Evolutionary conservation across 2,113 vertebrate genomes (phyloP).

Genomic region (Lontra canadensis): DNA sequence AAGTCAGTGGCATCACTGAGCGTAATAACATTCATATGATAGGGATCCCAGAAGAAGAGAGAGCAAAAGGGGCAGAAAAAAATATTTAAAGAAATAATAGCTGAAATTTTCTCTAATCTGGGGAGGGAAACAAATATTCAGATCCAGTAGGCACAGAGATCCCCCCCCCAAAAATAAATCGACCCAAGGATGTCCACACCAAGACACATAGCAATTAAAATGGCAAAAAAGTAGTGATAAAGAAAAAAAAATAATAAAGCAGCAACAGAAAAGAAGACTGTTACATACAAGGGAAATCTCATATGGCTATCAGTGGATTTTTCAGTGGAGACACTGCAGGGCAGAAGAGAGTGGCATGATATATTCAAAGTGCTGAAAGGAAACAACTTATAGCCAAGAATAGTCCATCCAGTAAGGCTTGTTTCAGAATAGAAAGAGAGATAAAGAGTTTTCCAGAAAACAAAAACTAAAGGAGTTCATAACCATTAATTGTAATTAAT

Average conservation of each 20-base stretch:
- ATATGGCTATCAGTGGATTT: background rate
- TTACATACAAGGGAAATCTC: background rate
- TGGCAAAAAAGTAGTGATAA: background rate
- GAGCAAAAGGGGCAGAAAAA: background rate
- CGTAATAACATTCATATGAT: background rate
- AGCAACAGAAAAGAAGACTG: background rate
- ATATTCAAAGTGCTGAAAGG: background rate
- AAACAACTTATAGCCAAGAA: background rate
- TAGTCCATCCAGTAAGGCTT: background rate
- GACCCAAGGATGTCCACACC: background rate
- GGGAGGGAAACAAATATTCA: background rate
- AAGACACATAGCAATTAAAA: background rate
- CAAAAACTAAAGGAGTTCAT: background rate
- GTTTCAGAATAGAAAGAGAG: background rate
- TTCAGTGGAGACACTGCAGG: background rate
- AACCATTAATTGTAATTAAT: background rate
- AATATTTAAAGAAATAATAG: background rate
- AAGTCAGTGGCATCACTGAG: background rate
- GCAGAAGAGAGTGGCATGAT: background rate
- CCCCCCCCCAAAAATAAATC: background rate
- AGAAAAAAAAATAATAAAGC: background rate
- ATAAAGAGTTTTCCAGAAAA: background rate
- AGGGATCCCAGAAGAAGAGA: background rate
- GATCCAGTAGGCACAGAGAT: background rate
- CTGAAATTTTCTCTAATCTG: background rate